Percentiles rank a stretch among this genome's conserved stretches.
phyloP scores from a whole-genome alignment of 2,113 vertebrate species.

The Lontra canadensis region DNA sequence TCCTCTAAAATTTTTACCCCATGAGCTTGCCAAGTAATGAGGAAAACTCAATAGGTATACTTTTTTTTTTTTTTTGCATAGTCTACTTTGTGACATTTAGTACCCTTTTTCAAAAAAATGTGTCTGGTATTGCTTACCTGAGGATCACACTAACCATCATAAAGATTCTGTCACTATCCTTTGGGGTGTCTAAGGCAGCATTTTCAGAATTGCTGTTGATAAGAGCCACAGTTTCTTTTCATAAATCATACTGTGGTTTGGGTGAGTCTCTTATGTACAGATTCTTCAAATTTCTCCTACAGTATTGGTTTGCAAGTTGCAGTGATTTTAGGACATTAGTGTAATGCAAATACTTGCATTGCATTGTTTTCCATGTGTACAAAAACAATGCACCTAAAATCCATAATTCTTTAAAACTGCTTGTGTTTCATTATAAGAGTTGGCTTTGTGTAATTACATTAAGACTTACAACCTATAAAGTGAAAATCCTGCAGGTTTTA shows the following conservation, averaged over 20 bases:
- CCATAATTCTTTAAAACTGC: constrained; percentile 49
- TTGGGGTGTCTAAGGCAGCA: constrained; percentile 21
- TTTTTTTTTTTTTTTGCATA: constrained; percentile 13
- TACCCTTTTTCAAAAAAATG: not conserved
- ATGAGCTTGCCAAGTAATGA: constrained; percentile 46
- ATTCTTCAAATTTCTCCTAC: constrained; percentile 60
- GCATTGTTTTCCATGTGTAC: constrained; percentile 44
- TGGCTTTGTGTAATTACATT: constrained; percentile 45
- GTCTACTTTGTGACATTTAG: constrained; percentile 46
- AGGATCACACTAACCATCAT: constrained; percentile 33
- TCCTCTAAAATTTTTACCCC: constrained; percentile 38
- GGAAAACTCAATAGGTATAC: constrained; percentile 44
- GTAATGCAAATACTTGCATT: constrained; percentile 55
- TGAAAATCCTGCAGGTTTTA: constrained; percentile 61
- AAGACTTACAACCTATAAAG: constrained; percentile 39
- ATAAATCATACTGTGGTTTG: constrained; percentile 47
- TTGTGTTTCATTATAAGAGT: constrained; percentile 25
- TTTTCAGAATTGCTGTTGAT: constrained; percentile 55
- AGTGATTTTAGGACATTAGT: constrained; percentile 56
- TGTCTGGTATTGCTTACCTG: constrained; percentile 61
- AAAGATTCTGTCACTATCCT: not conserved
- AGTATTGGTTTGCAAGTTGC: constrained; percentile 58
- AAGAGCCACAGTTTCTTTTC: constrained; percentile 53
- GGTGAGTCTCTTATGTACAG: constrained; percentile 41
- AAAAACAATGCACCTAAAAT: constrained; percentile 63